Conservation (phyloP, 2,888 invertebrate genomes). For the Dichetophora obliterata region DNA sequence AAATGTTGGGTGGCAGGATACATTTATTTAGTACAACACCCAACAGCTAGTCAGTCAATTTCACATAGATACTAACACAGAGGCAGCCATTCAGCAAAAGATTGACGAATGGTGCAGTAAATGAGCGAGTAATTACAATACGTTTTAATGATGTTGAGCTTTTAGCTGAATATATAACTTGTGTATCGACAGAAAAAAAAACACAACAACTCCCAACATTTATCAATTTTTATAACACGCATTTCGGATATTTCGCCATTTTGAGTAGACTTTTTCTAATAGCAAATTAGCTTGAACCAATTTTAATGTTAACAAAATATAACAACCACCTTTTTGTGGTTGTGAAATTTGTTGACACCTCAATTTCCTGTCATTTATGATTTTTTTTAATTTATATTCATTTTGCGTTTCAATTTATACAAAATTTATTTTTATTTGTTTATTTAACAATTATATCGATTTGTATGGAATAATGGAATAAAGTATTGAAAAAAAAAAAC, state of each 20-base stretch:
- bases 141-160: not conserved
- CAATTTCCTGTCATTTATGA: constrained; percentile 34
- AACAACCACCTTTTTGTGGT: too few relatives aligned
- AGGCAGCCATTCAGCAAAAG: constrained; percentile 13
- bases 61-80: not conserved
- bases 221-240: not conserved
- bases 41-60: not conserved
- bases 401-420: constrained; percentile 13
- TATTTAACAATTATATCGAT: constrained; percentile 27
- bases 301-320: not conserved
- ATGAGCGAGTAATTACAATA: constrained; percentile 40
- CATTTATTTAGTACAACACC: not conserved
- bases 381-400: constrained; percentile 25
- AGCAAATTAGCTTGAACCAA: constrained; percentile 17
- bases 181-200: not conserved
- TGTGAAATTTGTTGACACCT: constrained; percentile 15
- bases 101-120: constrained; percentile 42
- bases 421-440: constrained; percentile 7
- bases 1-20: not conserved
- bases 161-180: not conserved
- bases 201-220: not conserved
- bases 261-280: too few relatives aligned
- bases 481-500: constrained; percentile 4
- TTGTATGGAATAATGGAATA: constrained; percentile 3
- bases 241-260: not conserved